Evolutionary conservation across 2,888 invertebrate genomes (phyloP), one percentile per base, ranked within the genome.

Genomic region (Tineola bisselliella): DNA sequence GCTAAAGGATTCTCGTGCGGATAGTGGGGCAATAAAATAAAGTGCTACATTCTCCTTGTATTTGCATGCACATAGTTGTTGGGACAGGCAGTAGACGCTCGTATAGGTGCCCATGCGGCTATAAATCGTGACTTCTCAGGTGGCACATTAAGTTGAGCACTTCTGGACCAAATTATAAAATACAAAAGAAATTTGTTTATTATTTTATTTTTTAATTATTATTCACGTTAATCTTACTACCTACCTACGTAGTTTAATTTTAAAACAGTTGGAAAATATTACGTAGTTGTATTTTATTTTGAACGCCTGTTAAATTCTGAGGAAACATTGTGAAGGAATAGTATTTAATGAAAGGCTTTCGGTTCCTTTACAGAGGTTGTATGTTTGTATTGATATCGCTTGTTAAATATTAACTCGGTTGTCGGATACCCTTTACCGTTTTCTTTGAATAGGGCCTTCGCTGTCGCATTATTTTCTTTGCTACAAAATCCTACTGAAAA

Each of bases 1-100:
- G 44, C 31, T 15, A 48, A 48, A 48, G 48, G 48, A 48, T 48
- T 48, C 48, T 17, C 13, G 15, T 48, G 5, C 15, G 48, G n/a
- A 48, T 48, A 48, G 48, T 48, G 10, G 48, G 15, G 48, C 48
- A 48, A 48, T 48, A 48, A 48, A 48, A 48, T 48, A 48, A 48
- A 48, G 48, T 48, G 48, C 15, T 17, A 48, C 48, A 48, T 8
- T 17, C 13, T 10, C 48, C 8, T 10, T 6, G 48, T 48, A 15
- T 48, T 43, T 43, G 43, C 43, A 43, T 43, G 43, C 43, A 43
- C 25, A 13, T 43, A 43, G 43, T 3, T 43, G 43, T 8, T 6
- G 43, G 13, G 43, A 10, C 8, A 43, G 43, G 8, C 43, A 43
- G 43, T n/a, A 8, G 11, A 33, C n/a, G n/a, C n/a, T n/a, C n/a